phyloP scores from a whole-genome alignment of 2,797 vertebrate genomes.

The Characodon lateralis region DNA sequence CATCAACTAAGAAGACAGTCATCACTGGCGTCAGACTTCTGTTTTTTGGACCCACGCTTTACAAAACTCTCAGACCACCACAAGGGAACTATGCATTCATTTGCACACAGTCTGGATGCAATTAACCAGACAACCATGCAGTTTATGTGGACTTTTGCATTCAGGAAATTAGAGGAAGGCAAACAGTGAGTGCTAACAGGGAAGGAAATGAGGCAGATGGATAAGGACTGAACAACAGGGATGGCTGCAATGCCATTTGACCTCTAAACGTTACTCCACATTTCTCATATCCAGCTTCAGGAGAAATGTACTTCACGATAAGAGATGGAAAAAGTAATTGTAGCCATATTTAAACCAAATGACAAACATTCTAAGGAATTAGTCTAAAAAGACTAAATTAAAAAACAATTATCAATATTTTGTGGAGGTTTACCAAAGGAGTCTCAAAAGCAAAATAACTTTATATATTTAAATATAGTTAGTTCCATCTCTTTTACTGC shows the following conservation, averaged over 20 bases:
- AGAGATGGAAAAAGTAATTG: conserved; percentile 1
- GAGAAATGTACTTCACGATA: conserved; percentile 9
- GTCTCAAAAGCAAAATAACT: not conserved
- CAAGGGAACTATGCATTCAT: conserved; percentile 19
- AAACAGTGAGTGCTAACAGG: conserved; percentile 59
- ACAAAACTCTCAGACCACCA: conserved; percentile 16
- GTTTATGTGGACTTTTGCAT: conserved; percentile 62
- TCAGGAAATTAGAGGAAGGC: conserved; percentile 68
- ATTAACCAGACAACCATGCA: conserved; percentile 59
- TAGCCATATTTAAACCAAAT: not conserved
- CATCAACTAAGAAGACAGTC: not conserved
- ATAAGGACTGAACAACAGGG: conserved; percentile 62
- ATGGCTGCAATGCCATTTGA: conserved; percentile 36
- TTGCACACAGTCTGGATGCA: conserved; percentile 52
- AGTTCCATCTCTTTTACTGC: not conserved
- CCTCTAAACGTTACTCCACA: conserved; percentile 24
- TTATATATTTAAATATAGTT: not conserved
- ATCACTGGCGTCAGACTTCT: conserved; percentile 1
- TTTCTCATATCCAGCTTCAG: conserved; percentile 52
- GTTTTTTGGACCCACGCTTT: not conserved
- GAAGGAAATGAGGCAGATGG: conserved; percentile 69
- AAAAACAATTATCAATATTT: not conserved
- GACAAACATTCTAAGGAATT: not conserved
- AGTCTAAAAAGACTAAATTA: not conserved
- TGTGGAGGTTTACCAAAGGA: not conserved